phyloP scores from a whole-genome alignment of 1,140 invertebrate genomes.

The Holcopasites calliopsidis region DNA sequence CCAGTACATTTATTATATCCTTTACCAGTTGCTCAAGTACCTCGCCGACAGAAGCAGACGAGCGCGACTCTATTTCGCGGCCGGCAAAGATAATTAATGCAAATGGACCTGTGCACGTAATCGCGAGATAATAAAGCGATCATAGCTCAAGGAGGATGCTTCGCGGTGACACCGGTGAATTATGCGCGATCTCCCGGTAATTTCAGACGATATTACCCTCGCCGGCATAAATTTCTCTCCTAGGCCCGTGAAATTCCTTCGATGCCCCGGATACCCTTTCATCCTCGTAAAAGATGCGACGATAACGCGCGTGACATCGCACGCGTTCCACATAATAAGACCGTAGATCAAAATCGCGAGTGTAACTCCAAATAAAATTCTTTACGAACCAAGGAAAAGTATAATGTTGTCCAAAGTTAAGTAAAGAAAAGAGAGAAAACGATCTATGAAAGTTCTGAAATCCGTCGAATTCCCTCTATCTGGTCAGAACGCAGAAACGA shows the following conservation, averaged over 20 bases:
- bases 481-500: background rate
- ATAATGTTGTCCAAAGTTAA: no score
- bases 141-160: slow-evolving; percentile 37
- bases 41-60: slow-evolving; percentile 40
- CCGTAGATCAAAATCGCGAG: no score
- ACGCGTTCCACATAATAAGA: background rate
- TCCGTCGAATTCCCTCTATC: slow-evolving; percentile 3
- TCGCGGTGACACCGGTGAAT: slow-evolving; percentile 39
- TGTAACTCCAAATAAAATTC: no score
- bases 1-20: slow-evolving; percentile 45
- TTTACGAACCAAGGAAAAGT: background rate
- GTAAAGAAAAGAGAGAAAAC: background rate
- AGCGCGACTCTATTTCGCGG: slow-evolving; percentile 43
- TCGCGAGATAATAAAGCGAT: slow-evolving; percentile 63
- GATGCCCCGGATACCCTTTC: background rate
- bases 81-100: slow-evolving; percentile 55
- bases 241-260: background rate
- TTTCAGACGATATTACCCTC: slow-evolving; percentile 31
- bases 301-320: background rate
- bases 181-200: slow-evolving; percentile 34
- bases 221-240: slow-evolving; percentile 6
- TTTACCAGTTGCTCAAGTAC: slow-evolving; percentile 45
- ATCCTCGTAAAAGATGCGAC: background rate
- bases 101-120: slow-evolving; percentile 57
- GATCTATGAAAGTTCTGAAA: background rate